phyloP scores from a whole-genome alignment of 2,797 vertebrate species.

The Thamnophis elegans region DNA sequence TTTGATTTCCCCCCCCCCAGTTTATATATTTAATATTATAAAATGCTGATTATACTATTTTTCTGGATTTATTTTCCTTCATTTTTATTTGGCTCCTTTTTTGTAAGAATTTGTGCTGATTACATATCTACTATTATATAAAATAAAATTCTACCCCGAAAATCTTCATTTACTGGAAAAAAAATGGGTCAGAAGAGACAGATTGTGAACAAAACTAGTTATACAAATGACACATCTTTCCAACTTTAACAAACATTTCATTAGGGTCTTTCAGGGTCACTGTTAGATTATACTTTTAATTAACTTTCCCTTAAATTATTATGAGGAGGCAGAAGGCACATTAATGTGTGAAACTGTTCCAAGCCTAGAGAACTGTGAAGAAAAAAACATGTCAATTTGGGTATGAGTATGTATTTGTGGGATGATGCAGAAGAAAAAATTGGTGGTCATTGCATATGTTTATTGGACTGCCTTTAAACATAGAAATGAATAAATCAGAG shows the following conservation, averaged over 20 bases:
- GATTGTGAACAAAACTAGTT: background rate
- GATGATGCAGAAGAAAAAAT: background rate
- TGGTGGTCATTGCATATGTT: background rate
- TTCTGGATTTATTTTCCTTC: constrained; percentile 11
- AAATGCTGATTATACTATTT: background rate
- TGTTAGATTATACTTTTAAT: constrained; percentile 19
- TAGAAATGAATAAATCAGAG: background rate
- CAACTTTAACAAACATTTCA: background rate
- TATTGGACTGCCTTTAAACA: background rate
- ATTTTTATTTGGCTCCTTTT: background rate
- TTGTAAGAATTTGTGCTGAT: background rate
- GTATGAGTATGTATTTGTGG: background rate
- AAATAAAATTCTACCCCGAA: accelerated
- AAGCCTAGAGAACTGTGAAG: background rate
- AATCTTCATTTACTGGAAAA: background rate
- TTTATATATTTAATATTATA: background rate
- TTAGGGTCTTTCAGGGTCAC: background rate
- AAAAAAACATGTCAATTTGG: background rate
- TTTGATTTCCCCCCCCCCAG: background rate
- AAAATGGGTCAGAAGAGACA: background rate
- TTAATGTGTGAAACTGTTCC: constrained; percentile 24
- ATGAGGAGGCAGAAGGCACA: constrained; percentile 5
- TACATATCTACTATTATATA: background rate
- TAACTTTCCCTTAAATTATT: background rate
- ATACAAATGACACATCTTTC: constrained; percentile 3